Evolutionary conservation across 1,140 invertebrate species (phyloP).

Genomic region (Plectrocnemia conspersa): DNA sequence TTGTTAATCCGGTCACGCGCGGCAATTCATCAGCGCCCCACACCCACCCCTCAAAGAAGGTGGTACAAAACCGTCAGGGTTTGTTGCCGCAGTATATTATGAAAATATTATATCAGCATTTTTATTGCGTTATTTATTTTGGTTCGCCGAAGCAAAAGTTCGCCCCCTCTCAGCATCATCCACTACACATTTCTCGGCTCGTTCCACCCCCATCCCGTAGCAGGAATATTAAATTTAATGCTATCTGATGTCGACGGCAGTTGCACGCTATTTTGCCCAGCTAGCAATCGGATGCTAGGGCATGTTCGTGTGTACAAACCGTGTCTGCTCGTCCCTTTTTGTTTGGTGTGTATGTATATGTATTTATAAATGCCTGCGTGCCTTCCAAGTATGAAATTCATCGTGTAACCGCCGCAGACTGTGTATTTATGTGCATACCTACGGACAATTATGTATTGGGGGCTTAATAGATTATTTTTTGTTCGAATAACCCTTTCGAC

Average conservation of each 20-base stretch:
- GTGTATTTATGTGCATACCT: no score
- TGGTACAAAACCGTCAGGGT: not conserved
- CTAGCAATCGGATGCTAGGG: conserved; percentile 13
- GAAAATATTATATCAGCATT: conserved; percentile 33
- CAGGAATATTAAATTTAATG: conserved; percentile 34
- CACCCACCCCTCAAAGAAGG: not conserved
- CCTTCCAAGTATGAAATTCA: no score
- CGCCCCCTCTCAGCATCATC: not conserved
- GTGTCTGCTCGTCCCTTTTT: no score
- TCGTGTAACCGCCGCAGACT: no score
- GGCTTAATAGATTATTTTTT: no score
- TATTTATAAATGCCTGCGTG: no score
- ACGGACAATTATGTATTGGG: no score
- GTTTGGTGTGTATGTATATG: no score
- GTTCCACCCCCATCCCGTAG: conserved; percentile 1
- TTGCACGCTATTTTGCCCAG: conserved; percentile 19
- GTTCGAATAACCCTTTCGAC: no score
- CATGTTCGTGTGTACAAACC: conserved; percentile 1
- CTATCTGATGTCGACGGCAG: conserved; percentile 21
- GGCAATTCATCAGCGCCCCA: conserved; percentile 8
- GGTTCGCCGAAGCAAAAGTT: conserved; percentile 15
- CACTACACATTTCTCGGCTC: conserved; percentile 1
- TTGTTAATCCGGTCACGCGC: conserved; percentile 2
- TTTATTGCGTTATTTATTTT: conserved; percentile 35
- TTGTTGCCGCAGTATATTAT: conserved; percentile 14